A percentile compares a stretch with the other conserved stretches of the same genome.
Conservation (phyloP, 2,797 vertebrate species). For the Brachyrhaphis roseni region DNA sequence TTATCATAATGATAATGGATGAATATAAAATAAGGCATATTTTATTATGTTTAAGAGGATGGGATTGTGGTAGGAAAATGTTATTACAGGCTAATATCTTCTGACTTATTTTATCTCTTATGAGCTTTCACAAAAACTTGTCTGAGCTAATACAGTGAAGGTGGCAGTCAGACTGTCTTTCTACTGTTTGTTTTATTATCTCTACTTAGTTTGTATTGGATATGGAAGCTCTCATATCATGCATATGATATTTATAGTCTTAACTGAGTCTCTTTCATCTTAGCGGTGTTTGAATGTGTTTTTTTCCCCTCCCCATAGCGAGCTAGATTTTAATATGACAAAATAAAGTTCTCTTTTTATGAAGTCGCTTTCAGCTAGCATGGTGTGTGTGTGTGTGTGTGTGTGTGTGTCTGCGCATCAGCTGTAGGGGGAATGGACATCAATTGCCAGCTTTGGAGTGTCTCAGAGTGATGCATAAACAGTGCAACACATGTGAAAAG, state of each 20-base stretch:
- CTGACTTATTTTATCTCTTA: not conserved
- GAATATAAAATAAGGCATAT: too few species aligned
- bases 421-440: constrained; percentile 14
- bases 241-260: not conserved
- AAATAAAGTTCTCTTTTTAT: not conserved
- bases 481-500: constrained; percentile 36
- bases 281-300: not conserved
- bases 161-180: too few species aligned
- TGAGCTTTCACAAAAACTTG: not conserved
- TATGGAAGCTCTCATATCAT: not conserved
- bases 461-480: constrained; percentile 42
- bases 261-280: not conserved
- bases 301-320: not conserved
- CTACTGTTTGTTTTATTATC: too few species aligned
- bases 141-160: not conserved
- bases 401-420: not conserved
- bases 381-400: not conserved
- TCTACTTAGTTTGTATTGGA: not conserved
- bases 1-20: not conserved
- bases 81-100: not conserved
- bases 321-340: not conserved
- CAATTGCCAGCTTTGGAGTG: constrained; percentile 29
- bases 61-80: not conserved
- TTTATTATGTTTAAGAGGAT: not conserved
- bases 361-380: constrained; percentile 13